Base-by-base conservation (phyloP, 2,888 invertebrate genomes). In the Drosophila pullipes region DNA sequence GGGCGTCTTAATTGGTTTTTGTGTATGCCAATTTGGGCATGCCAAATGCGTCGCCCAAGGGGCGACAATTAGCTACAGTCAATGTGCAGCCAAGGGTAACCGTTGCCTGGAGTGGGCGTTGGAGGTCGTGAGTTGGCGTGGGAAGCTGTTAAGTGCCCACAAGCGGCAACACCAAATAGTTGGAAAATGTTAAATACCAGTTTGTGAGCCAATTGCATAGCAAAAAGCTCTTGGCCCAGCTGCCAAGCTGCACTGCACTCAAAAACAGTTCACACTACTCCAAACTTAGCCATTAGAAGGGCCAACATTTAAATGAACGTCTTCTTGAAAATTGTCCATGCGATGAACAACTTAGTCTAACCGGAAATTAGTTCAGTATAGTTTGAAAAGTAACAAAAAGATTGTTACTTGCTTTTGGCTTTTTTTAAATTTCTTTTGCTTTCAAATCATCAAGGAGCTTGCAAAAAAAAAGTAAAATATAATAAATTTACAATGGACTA, bases 1-100 rank as follows among this genome's bases (percentile, higher is more conserved):
- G 60, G 78, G 80, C 77, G 75, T 79, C 84, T 83, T 89, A 89
- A 91, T 87, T 91, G 82, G 89, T 83, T 89, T 89, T 76, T 72
- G 80, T 64, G 78, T 66, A 72, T 69, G 74, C 64, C 68, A 70
- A 76, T 74, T 78, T 41, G 53, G 61, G 49, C 63, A 52, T 47
- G 66, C 72, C 79, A 78, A 81, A 72, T 75, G 64, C 69, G 58
- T 41, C 66, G 57, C 76, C 49, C 75, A 66, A 72, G 66, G 80
- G 79, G 69, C 73, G 76, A 79, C 89, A 87, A 89, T 89, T 89
- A 89, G 89, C 90, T 78, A 84, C 78, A 81, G 76, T 85, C 76
- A 77, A 69, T 78, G 69, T 62, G 74, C 53, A 52, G 65, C 37
- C 22, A 30, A 31, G 58, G 58, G 41, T 11, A 22, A 44, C 22